Evolutionary conservation across 2,888 invertebrate species (phyloP).

Genomic region (Sthenelais limicola): DNA sequence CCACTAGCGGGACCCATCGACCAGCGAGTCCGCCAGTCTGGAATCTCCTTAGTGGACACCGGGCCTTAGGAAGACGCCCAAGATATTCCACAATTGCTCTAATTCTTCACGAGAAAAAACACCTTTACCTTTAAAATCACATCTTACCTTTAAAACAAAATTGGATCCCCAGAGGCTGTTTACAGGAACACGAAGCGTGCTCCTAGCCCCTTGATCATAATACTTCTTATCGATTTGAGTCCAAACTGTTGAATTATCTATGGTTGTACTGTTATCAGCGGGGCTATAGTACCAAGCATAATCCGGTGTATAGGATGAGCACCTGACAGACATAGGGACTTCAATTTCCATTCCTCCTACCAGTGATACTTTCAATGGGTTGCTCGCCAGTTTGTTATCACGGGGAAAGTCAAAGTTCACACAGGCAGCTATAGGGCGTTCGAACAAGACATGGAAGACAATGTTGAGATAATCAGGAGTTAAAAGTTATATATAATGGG

Average conservation of each 20-base stretch:
- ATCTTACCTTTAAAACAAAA: constrained; percentile 10
- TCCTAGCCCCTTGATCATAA: neutral
- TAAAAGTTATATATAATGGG: too few relatives aligned
- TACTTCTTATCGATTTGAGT: neutral
- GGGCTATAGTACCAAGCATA: neutral
- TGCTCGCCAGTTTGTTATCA: constrained; percentile 5
- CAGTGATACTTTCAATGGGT: constrained; percentile 7
- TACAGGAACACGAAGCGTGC: neutral
- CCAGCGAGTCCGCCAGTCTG: too few relatives aligned
- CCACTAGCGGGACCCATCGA: too few relatives aligned
- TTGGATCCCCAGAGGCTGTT: neutral
- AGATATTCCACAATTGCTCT: too few relatives aligned
- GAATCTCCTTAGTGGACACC: too few relatives aligned
- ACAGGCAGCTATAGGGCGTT: neutral
- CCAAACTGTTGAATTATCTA: constrained; percentile 1
- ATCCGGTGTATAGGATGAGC: neutral
- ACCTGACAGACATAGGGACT: neutral
- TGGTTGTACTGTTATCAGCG: neutral
- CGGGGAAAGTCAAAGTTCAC: constrained; percentile 4
- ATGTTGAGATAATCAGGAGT: too few relatives aligned
- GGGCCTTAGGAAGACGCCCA: too few relatives aligned
- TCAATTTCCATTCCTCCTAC: neutral
- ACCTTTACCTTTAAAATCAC: neutral
- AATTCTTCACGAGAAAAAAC: too few relatives aligned
- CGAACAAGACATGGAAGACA: neutral